Evolutionary conservation across 1,140 invertebrate species (phyloP).

Genomic region (Temnothorax nylanderi): DNA sequence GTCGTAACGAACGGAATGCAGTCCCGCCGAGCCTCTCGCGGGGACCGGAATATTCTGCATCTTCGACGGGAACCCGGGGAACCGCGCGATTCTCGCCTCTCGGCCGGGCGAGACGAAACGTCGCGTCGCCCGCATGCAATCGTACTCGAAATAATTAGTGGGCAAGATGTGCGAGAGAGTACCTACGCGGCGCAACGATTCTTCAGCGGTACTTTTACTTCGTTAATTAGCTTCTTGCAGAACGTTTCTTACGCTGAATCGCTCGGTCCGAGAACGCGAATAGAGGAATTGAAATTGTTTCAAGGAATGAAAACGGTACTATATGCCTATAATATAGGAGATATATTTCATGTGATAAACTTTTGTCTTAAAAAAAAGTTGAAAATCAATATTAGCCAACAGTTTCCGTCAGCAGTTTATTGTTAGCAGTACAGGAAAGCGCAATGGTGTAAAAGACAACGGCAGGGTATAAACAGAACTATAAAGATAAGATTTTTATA

Average conservation of each 20-base stretch:
- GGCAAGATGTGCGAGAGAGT: conserved; percentile 27
- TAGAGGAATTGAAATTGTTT: neutral
- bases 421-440: conserved; percentile 15
- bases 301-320: neutral
- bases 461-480: neutral
- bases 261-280: neutral
- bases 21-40: conserved; percentile 36
- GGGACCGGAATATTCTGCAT: conserved; percentile 43
- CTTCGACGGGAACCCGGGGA: neutral
- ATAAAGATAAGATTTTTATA: conserved; percentile 35
- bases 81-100: neutral
- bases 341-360: neutral
- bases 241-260: neutral
- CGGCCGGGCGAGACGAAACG: neutral
- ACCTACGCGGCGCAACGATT: neutral
- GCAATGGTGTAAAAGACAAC: neutral
- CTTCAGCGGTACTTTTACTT: conserved; percentile 38
- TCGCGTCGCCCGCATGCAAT: conserved; percentile 23
- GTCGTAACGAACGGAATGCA: conserved; percentile 68
- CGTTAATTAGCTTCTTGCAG: conserved; percentile 36
- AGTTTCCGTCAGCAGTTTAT: neutral
- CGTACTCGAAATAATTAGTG: conserved; percentile 65
- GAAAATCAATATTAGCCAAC: neutral
- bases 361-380: neutral
- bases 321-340: neutral